phyloP scores from a whole-genome alignment of 2,888 invertebrate genomes.

The Gandaritis pyraliata region DNA sequence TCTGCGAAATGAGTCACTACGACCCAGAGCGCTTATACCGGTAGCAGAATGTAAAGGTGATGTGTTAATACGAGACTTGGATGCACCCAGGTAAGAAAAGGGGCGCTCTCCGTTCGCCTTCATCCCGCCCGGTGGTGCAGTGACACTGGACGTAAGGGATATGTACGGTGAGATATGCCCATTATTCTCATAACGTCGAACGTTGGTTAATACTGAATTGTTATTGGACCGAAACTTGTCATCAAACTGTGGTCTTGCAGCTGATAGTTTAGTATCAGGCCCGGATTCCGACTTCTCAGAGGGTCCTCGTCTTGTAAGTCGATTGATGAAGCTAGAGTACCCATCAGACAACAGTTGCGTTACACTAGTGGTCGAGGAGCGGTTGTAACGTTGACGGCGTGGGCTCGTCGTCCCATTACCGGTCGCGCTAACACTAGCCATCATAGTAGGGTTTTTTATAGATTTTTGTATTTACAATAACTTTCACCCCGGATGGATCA shows the following conservation, averaged over 20 bases:
- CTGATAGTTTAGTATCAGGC: constrained; percentile 63
- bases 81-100: constrained; percentile 71
- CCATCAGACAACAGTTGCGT: constrained; percentile 94
- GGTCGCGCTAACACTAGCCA: constrained; percentile 71
- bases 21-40: constrained; percentile 68
- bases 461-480: constrained; percentile 44
- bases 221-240: constrained; percentile 71
- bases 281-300: constrained; percentile 86
- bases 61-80: constrained; percentile 69
- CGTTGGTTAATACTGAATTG: constrained; percentile 66
- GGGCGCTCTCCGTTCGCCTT: constrained; percentile 72
- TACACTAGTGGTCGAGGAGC: constrained; percentile 91
- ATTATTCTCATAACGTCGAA: constrained; percentile 76
- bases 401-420: constrained; percentile 75
- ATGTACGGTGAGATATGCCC: constrained; percentile 74
- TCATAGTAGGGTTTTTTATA: constrained; percentile 46
- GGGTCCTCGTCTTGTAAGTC: constrained; percentile 91
- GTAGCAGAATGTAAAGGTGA: constrained; percentile 73
- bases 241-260: constrained; percentile 70
- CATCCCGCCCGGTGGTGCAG: constrained; percentile 53
- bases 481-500: constrained; percentile 70
- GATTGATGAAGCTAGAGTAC: constrained; percentile 93
- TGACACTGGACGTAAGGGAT: constrained; percentile 61
- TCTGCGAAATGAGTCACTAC: constrained; percentile 80
- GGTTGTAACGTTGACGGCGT: constrained; percentile 89